Percentiles rank a stretch among this genome's conserved stretches.
Conservation (phyloP, 2,797 vertebrate genomes). For the Rhinatrema bivittatum region DNA sequence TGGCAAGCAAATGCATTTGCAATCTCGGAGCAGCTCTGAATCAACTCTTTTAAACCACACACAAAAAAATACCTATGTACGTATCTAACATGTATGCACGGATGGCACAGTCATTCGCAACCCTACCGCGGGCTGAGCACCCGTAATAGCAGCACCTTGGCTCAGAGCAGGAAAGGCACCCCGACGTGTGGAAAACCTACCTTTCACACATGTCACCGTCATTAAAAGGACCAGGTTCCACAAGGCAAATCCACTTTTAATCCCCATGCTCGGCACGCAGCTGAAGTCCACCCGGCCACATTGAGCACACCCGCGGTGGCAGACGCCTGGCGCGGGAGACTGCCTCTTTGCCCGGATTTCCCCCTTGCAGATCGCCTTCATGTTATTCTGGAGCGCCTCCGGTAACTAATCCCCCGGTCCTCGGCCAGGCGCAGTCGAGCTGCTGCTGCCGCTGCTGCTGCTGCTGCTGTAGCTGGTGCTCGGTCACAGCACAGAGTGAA, state of each 20-base stretch:
- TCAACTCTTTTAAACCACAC: slow-evolving; percentile 45
- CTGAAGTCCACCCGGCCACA: slow-evolving; percentile 75
- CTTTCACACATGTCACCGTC: slow-evolving; percentile 90
- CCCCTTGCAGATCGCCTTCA: slow-evolving; percentile 79
- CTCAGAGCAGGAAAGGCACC: slow-evolving; percentile 27
- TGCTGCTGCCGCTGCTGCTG: too few species aligned
- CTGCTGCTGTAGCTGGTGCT: too few species aligned
- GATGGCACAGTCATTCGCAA: slow-evolving; percentile 30
- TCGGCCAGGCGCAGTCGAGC: slow-evolving; percentile 66
- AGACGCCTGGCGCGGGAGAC: slow-evolving; percentile 72
- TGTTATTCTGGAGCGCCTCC: slow-evolving; percentile 67
- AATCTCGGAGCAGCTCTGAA: slow-evolving; percentile 42
- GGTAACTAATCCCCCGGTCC: slow-evolving; percentile 58
- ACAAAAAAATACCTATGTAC: neutral
- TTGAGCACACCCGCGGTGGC: slow-evolving; percentile 81
- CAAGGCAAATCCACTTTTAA: slow-evolving; percentile 87
- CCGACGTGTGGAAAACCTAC: slow-evolving; percentile 60
- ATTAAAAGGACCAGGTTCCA: slow-evolving; percentile 91
- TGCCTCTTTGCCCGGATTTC: slow-evolving; percentile 69
- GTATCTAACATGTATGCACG: too few species aligned
- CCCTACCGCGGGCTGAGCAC: slow-evolving; percentile 18
- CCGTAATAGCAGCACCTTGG: slow-evolving; percentile 37
- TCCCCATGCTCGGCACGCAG: slow-evolving; percentile 80
- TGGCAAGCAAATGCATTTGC: slow-evolving; percentile 69
- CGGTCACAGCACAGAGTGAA: slow-evolving; percentile 81